Evolutionary conservation across 2,888 invertebrate genomes (phyloP), one percentile per base, ranked within the genome.

Genomic region (Cylindroiulus punctatus): DNA sequence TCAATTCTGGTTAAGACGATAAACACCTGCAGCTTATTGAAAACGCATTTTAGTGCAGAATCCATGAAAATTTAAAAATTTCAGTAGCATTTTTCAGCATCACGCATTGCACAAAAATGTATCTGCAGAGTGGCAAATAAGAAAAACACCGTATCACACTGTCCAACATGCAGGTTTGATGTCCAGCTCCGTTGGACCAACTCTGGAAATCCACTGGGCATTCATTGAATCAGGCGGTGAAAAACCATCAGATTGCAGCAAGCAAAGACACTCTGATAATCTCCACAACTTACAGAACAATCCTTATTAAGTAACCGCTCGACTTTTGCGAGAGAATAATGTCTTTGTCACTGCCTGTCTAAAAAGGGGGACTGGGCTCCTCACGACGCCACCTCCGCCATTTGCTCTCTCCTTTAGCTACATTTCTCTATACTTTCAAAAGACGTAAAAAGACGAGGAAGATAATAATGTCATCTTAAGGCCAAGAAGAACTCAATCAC

Each of bases 401-500:
- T 65, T 65, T 65, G 57, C 57, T 65, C 57, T 65, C 57, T 22
- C 57, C 57, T 22, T 65, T 22, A 8, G 57, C 57, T 65, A 65
- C 57, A 65, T 65, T 65, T 65, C 57, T 65, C 57, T 65, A 65
- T 65, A 65, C 57, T 65, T 65, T 65, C 57, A 65, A 65, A 65
- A 65, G 57, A 65, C 57, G 57, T 65, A 65, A 65, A 65, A 65
- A 65, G 57, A 65, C 22, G 57, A 65, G 57, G 57, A 65, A 65
- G 57, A 65, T 65, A 65, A 65, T 65, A 65, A 65, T 65, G 57
- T 65, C 57, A 65, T 65, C 57, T 65, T 65, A 65, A 22, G 57
- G 57, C 57, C 57, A 65, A 65, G 57, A 65, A 65, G 57, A 65
- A 65, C 57, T 65, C 57, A 65, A 65, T 65, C 57, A 65, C 57